Conservation (phyloP, 2,888 invertebrate species). For the Hyppa rectilinea region DNA sequence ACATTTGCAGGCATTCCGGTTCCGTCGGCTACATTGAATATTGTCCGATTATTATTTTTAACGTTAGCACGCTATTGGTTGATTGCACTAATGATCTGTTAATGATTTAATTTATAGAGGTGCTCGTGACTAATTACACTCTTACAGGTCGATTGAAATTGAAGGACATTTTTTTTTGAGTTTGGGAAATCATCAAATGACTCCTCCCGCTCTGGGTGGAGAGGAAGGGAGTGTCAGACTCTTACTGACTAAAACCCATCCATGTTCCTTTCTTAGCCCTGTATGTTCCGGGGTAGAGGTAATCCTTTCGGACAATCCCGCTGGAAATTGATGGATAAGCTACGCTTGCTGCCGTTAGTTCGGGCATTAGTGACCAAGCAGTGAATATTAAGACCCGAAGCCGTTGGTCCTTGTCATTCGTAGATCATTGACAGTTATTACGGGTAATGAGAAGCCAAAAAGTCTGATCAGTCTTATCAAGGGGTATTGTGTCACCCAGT, state of each 20-base stretch:
- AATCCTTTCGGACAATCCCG: no score
- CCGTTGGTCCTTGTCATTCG: not conserved
- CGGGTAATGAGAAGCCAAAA: not conserved
- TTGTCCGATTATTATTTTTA: constrained; percentile 65
- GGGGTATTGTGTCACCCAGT: not conserved
- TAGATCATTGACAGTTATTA: not conserved
- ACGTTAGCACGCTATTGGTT: constrained; percentile 29
- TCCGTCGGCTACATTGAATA: constrained; percentile 48
- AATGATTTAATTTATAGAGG: not conserved
- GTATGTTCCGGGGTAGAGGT: no score
- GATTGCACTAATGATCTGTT: constrained; percentile 19
- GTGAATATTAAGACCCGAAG: not conserved
- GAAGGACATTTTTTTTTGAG: no score
- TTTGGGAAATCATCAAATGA: no score
- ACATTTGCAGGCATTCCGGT: constrained; percentile 57
- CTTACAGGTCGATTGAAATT: not conserved
- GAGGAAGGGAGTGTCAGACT: no score
- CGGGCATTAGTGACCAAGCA: not conserved
- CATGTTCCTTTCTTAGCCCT: no score
- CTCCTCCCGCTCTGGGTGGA: no score
- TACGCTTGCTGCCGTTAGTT: not conserved
- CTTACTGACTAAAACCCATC: no score
- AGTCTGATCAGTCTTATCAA: not conserved
- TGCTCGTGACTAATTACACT: not conserved
- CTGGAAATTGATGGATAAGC: no score